A percentile compares a stretch with the other conserved stretches of the same genome.
These are phyloP conservation scores for Bradypus variegatus DNA, from an alignment of 2,797 vertebrate genomes.

Conservation along the genomic window DNA sequence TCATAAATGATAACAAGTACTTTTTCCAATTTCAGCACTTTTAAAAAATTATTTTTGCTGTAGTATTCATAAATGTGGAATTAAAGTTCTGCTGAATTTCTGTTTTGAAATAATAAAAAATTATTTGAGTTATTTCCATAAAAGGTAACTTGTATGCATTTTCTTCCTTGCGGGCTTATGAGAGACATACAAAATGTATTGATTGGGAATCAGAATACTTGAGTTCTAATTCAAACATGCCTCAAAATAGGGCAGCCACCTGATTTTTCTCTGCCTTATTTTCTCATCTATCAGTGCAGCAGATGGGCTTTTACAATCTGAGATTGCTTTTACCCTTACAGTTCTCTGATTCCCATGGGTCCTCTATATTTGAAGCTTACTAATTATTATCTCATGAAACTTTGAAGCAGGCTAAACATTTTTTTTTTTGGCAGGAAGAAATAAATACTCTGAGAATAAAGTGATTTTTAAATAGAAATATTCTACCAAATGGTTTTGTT, in stretches of 20 bases:
- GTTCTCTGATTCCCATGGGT: background rate
- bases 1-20: background rate
- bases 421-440: background rate
- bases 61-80: background rate
- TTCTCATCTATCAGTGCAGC: background rate
- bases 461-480: background rate
- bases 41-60: background rate
- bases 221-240: background rate
- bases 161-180: background rate
- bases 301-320: background rate
- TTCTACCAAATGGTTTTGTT: conserved; percentile 19
- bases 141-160: conserved; percentile 1
- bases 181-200: background rate
- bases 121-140: background rate
- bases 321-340: background rate
- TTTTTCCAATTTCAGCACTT: conserved; percentile 12
- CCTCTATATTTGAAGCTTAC: background rate
- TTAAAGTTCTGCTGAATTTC: conserved; percentile 16
- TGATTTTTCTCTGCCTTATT: conserved; percentile 1
- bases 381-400: conserved; percentile 22
- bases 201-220: background rate
- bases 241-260: background rate
- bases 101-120: conserved; percentile 17
- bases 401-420: background rate
- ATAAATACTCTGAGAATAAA: conserved; percentile 18